Evolutionary conservation across 2,797 vertebrate species (phyloP), one percentile per base, ranked within the genome.

Genomic region (Poeciliopsis turneri): DNA sequence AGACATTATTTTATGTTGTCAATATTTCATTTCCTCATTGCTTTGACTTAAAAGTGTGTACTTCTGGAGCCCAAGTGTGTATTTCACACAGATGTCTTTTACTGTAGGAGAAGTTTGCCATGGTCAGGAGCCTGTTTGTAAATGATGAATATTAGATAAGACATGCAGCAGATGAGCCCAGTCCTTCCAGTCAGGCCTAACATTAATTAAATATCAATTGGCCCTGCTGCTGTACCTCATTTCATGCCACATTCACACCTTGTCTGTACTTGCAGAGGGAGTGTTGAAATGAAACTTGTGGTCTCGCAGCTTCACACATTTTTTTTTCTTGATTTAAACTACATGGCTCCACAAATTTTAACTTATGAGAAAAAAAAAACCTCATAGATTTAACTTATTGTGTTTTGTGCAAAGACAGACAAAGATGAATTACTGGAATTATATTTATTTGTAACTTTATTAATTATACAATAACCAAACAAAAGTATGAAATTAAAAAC

Each of bases 181-280:
- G 86, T 88, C 85, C 89, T 87, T 92, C 81, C 86, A 91, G 92
- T 93, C 90, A 88, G 87, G 92, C 85, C 88, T 86, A 82, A 81
- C 90, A 92, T 94, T 94, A 94, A 95, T 95, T 94, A 94, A 94
- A 94, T 92, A 95, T 94, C 92, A 94, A 95, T 90, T 93, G 91
- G 84, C 90, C 84, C 81, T 86, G 90, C 87, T 89, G 91, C 88
- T 80, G 66, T 85, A 89, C 87, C 89, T 93, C 91, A 93, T 92
- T 94, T 94, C 91, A 92, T 91, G 92, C 84, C 94, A 92, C 90
- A 90, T 92, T 94, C 92, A 90, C 88, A 93, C 93, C 90, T 92
- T 89, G 86, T 90, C 88, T 90, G 76, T 64, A 79, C 78, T 90
- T 76, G 82, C 82, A 88, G 82, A 85, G 83, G 82, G 77, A 86